Evolutionary conservation across 2,888 invertebrate genomes (phyloP), one percentile per base, ranked within the genome.

Genomic region (Drosophila neotestacea): DNA sequence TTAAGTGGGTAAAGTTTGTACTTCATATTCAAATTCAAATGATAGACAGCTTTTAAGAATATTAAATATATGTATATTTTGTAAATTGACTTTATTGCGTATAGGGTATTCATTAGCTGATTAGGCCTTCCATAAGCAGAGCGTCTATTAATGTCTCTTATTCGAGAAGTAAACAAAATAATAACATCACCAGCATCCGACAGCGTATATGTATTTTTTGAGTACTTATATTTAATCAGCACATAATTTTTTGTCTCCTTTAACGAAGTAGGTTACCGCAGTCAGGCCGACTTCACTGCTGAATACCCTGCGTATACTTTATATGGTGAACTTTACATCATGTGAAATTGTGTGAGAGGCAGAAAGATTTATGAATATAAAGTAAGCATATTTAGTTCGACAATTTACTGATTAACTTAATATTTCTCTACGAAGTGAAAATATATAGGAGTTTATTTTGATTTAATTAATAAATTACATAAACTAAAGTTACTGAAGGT

Each of bases 171-270:
- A 61, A 61, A 51, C 64, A 58, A 50, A 58, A 58, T 64, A 58
- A 64, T 54, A 30, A 28, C 46, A 34, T 63, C 63, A 58, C 60
- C 22, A 38, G 60, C 60, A 39, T 9, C 11, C 28, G n/a, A 58
- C 36, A 9, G 11, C 34, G 46, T 22, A n/a, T 4, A 4, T 39
- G 30, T 38, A 10, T 6, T n/a, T 48, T 48, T 48, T 42, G 58
- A 58, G 13, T 54, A 41, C 50, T 42, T 22, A 34, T 48, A 46
- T 62, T 62, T 69, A 73, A 61, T 73, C 56, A 61, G 52, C 38
- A 38, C 39, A 47, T 34, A 52, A 44, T 11, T 28, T 5, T 11
- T 47, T 39, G 36, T 41, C 55, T 28, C 16, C 28, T 27, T n/a
- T 28, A 38, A 22, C 27, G 9, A n/a, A 52, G 16, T 13, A 39